These are phyloP conservation scores for Triops cancriformis DNA, from an alignment of 1,140 invertebrate species.

Conservation along the genomic window DNA sequence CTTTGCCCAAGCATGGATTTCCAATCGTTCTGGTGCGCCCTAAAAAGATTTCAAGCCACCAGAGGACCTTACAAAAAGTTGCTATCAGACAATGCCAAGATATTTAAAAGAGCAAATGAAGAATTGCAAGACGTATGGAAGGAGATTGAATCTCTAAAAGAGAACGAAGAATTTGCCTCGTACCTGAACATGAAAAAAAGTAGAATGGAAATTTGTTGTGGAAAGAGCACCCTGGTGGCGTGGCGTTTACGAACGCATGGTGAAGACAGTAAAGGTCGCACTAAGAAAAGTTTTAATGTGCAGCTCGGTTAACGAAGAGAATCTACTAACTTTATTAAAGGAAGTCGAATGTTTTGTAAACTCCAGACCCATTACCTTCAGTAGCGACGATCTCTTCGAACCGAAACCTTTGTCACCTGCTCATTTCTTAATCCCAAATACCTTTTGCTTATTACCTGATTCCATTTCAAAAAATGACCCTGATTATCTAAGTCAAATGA, in stretches of 20 bases:
- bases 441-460: neutral
- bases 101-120: conserved; percentile 28
- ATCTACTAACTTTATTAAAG: conserved; percentile 26
- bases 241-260: conserved; percentile 28
- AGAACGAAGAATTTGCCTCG: neutral
- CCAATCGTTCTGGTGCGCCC: conserved; percentile 25
- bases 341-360: conserved; percentile 30
- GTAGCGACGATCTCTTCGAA: conserved; percentile 19
- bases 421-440: conserved; percentile 28
- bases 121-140: conserved; percentile 10
- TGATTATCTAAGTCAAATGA: neutral
- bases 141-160: neutral
- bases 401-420: conserved; percentile 24
- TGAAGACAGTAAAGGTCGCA: conserved; percentile 28
- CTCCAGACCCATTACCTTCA: conserved; percentile 23
- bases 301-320: conserved; percentile 27
- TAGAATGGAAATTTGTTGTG: conserved; percentile 33
- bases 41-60: conserved; percentile 30
- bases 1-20: conserved; percentile 18
- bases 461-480: neutral
- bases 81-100: conserved; percentile 31
- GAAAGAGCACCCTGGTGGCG: no score
- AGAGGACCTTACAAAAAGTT: conserved; percentile 28
- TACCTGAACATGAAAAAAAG: conserved; percentile 24
- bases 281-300: conserved; percentile 28